These are phyloP conservation scores for Hemibagrus wyckioides DNA, from an alignment of 2,113 vertebrate genomes.

Conservation along the genomic window DNA sequence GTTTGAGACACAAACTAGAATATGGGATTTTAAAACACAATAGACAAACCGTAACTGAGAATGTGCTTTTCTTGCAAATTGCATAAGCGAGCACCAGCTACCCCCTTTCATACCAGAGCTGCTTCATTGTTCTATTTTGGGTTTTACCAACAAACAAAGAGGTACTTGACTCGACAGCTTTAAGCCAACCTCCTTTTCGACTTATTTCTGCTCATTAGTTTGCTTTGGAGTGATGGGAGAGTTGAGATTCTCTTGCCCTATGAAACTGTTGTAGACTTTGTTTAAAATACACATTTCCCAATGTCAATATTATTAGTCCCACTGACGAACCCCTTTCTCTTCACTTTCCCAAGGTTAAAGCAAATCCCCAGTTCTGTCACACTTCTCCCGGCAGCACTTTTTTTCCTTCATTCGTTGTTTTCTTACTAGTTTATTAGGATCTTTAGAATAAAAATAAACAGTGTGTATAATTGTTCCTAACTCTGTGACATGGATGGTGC, in stretches of 20 bases:
- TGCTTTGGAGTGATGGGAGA: slow-evolving; percentile 13
- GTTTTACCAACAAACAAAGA: slow-evolving; percentile 58
- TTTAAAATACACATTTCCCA: not conserved
- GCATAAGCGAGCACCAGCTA: slow-evolving; percentile 10
- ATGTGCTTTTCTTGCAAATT: slow-evolving; percentile 49
- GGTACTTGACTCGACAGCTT: slow-evolving; percentile 36
- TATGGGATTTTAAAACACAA: slow-evolving; percentile 33
- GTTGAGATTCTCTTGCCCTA: not conserved
- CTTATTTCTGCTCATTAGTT: slow-evolving; percentile 29
- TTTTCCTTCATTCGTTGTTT: not conserved
- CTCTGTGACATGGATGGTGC: not conserved
- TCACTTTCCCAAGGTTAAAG: not conserved
- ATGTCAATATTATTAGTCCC: not conserved
- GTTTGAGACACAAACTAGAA: slow-evolving; percentile 6
- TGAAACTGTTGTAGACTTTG: not conserved
- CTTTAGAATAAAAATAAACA: not conserved
- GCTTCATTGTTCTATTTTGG: slow-evolving; percentile 53
- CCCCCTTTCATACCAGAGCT: slow-evolving; percentile 49
- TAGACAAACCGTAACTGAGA: slow-evolving; percentile 16
- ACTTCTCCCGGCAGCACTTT: not conserved
- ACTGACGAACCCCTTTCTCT: not conserved
- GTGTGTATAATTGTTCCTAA: not conserved
- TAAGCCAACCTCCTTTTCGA: slow-evolving; percentile 33
- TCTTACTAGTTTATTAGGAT: not conserved
- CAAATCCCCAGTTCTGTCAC: not conserved